Conservation (phyloP, 2,797 vertebrate genomes). For the Lemur catta region DNA sequence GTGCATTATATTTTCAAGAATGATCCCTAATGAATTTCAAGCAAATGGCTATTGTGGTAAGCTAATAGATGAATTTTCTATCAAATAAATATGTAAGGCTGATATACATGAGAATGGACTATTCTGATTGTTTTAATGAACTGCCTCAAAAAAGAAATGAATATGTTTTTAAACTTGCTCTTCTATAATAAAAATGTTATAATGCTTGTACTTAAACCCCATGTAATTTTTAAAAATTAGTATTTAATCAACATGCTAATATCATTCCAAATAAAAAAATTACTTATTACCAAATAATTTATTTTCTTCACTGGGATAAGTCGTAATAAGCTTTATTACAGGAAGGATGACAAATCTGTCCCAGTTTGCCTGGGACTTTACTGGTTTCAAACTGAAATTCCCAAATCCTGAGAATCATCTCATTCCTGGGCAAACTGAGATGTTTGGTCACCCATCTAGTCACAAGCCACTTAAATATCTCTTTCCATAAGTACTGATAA, state of each 20-base stretch:
- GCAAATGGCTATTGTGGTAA: neutral
- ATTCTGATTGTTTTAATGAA: neutral
- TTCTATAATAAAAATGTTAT: neutral
- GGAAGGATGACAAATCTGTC: neutral
- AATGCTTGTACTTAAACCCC: neutral
- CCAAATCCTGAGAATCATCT: neutral
- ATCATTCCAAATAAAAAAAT: neutral
- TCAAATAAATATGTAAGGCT: constrained; percentile 19
- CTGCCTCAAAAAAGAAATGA: neutral
- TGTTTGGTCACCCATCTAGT: neutral
- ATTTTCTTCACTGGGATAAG: neutral
- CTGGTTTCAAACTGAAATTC: neutral
- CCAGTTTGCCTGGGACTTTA: neutral
- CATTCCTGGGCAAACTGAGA: neutral
- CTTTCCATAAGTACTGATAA: neutral
- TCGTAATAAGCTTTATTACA: neutral
- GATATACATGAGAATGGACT: neutral
- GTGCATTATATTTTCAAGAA: neutral
- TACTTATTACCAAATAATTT: neutral
- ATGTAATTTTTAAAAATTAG: neutral
- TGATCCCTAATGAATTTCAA: neutral
- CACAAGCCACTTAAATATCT: neutral
- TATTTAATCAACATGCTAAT: neutral
- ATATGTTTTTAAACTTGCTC: neutral
- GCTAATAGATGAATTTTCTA: neutral